Conservation (phyloP, 2,113 vertebrate species). For the Solenodon paradoxus region DNA sequence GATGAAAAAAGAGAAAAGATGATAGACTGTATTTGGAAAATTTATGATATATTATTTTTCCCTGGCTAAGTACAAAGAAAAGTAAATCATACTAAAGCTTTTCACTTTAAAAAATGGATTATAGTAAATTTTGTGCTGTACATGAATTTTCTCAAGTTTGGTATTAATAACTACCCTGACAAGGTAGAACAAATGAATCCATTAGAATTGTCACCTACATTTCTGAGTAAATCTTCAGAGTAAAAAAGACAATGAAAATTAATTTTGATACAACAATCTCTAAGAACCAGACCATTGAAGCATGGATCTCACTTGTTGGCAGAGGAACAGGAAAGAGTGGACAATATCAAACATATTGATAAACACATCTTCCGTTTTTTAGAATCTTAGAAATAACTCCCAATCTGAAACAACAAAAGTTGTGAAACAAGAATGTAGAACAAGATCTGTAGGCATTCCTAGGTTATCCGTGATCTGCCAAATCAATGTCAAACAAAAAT, state of each 20-base stretch:
- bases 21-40: neutral
- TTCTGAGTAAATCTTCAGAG: neutral
- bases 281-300: neutral
- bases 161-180: neutral
- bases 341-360: neutral
- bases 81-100: neutral
- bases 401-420: neutral
- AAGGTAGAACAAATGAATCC: neutral
- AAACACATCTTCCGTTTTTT: neutral
- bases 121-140: neutral
- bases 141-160: neutral
- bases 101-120: neutral
- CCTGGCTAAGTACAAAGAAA: neutral
- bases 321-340: neutral
- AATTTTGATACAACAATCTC: neutral
- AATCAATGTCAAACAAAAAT: neutral
- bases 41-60: neutral
- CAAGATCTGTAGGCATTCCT: neutral
- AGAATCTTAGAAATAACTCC: neutral
- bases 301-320: neutral
- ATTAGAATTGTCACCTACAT: neutral
- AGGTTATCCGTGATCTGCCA: neutral
- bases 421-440: neutral
- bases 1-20: neutral
- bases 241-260: neutral